A percentile compares a stretch with the other conserved stretches of the same genome.
phyloP scores from a whole-genome alignment of 2,888 invertebrate species.

The Eristalinus sepulchralis region DNA sequence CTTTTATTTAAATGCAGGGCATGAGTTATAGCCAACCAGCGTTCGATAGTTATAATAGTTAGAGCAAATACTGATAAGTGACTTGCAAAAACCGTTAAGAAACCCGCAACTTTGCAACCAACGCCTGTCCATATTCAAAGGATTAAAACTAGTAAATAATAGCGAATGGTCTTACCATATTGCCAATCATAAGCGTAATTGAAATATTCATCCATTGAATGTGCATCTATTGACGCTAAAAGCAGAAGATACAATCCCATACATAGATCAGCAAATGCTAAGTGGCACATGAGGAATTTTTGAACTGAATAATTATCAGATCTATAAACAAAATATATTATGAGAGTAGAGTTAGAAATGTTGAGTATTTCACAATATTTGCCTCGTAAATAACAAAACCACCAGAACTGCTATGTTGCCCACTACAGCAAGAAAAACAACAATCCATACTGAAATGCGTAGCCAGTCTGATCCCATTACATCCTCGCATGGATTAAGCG shows the following conservation, averaged over 20 bases:
- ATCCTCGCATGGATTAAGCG: slow-evolving; percentile 93
- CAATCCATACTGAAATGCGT: slow-evolving; percentile 92
- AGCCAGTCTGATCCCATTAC: slow-evolving; percentile 92
- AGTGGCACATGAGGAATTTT: slow-evolving; percentile 89
- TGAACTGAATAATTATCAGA: slow-evolving; percentile 84
- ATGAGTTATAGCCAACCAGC: slow-evolving; percentile 92
- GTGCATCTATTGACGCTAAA: slow-evolving; percentile 91
- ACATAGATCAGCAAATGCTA: slow-evolving; percentile 94
- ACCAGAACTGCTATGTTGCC: slow-evolving; percentile 92
- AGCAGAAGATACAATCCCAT: slow-evolving; percentile 92
- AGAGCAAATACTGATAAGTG: slow-evolving; percentile 94
- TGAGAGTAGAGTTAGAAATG: neutral
- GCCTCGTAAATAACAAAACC: slow-evolving; percentile 86
- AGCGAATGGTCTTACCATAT: slow-evolving; percentile 82
- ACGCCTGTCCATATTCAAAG: slow-evolving; percentile 81
- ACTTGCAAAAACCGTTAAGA: slow-evolving; percentile 92
- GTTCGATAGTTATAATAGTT: slow-evolving; percentile 91
- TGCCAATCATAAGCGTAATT: slow-evolving; percentile 96
- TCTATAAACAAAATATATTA: slow-evolving; percentile 57
- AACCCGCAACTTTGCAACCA: slow-evolving; percentile 93
- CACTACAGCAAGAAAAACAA: slow-evolving; percentile 89
- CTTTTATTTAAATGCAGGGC: slow-evolving; percentile 91
- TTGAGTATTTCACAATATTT: neutral
- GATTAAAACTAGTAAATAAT: neutral
- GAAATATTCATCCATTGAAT: slow-evolving; percentile 93